Evolutionary conservation across 2,888 invertebrate genomes (phyloP).

Genomic region (Cephus pygmeus): DNA sequence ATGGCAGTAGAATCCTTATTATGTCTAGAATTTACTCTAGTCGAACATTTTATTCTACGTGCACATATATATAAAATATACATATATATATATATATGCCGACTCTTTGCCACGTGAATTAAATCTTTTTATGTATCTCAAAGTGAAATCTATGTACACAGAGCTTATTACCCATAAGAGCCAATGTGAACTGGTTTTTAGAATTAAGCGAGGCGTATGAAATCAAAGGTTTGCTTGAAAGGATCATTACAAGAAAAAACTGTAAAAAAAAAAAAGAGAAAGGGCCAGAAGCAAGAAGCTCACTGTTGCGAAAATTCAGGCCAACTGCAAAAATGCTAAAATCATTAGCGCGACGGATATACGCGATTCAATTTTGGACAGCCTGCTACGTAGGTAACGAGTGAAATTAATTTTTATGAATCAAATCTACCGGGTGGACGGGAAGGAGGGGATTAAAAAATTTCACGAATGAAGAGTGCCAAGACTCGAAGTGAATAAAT

Average conservation of each 20-base stretch:
- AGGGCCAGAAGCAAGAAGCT: not conserved
- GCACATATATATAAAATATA: too few species aligned
- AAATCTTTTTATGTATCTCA: not conserved
- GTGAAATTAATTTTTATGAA: not conserved
- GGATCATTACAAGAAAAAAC: not conserved
- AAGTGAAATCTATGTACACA: not conserved
- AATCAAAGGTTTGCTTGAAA: conserved; percentile 1
- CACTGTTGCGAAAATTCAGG: not conserved
- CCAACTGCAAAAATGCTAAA: not conserved
- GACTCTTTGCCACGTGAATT: not conserved
- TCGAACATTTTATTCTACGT: not conserved
- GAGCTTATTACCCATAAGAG: not conserved
- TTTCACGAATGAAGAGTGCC: not conserved
- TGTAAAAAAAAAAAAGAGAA: not conserved
- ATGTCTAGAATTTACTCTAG: not conserved
- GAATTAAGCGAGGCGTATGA: not conserved
- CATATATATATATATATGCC: too few species aligned
- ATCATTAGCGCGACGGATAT: not conserved
- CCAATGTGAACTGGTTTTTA: not conserved
- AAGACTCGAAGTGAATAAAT: conserved; percentile 2
- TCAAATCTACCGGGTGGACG: not conserved
- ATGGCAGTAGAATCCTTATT: not conserved
- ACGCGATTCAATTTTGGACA: not conserved
- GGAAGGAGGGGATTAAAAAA: not conserved
- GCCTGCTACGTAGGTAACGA: not conserved